Conservation (phyloP, 2,113 vertebrate species). For the Mustela nigripes region DNA sequence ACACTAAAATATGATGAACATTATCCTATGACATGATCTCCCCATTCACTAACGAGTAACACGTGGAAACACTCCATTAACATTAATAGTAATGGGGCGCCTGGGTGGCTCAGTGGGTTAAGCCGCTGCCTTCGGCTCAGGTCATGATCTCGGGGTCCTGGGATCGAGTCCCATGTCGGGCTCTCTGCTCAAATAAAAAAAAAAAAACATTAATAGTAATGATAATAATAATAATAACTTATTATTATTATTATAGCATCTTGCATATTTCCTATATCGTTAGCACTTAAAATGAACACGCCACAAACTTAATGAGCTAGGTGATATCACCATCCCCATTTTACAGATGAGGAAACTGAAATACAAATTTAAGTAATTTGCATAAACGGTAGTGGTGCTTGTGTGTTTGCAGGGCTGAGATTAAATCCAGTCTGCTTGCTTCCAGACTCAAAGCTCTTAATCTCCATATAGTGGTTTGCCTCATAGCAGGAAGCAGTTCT, state of each 20-base stretch:
- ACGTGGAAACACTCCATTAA: neutral
- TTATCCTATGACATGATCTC: neutral
- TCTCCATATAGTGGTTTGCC: neutral
- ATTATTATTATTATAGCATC: neutral
- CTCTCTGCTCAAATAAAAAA: too few species aligned
- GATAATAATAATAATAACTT: neutral
- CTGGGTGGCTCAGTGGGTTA: too few species aligned
- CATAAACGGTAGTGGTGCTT: neutral
- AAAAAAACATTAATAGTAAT: neutral
- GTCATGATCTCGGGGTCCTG: too few species aligned
- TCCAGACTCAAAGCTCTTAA: neutral
- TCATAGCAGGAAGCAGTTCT: neutral
- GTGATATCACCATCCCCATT: neutral
- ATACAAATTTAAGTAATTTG: neutral
- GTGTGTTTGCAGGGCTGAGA: neutral
- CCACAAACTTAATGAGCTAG: neutral
- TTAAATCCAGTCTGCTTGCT: neutral
- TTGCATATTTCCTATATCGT: neutral
- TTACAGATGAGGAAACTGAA: constrained; percentile 26
- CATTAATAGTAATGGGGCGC: neutral
- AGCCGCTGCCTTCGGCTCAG: too few species aligned
- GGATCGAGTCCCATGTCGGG: too few species aligned
- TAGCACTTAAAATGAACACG: neutral
- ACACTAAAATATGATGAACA: neutral
- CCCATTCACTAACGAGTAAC: neutral